Evolutionary conservation across 1,140 invertebrate species (phyloP).

Genomic region (Hydropsyche tenuis): DNA sequence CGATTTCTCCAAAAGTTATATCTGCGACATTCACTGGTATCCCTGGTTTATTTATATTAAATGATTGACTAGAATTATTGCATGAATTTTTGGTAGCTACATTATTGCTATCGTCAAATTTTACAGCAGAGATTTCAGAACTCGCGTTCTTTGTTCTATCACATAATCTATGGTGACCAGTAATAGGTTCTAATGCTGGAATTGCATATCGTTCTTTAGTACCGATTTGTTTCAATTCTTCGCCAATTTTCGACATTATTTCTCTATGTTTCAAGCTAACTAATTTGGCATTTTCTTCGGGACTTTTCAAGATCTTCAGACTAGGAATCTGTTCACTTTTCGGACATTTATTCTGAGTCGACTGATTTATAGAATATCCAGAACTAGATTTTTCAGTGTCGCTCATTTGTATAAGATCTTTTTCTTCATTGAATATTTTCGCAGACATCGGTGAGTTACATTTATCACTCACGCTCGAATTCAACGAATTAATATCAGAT

Average conservation of each 20-base stretch:
- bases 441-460: constrained; percentile 56
- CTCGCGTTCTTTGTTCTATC: constrained; percentile 61
- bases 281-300: constrained; percentile 41
- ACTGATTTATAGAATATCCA: constrained; percentile 55
- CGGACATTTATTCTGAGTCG: constrained; percentile 32
- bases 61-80: constrained; percentile 29
- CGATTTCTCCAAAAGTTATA: constrained; percentile 45
- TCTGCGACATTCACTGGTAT: constrained; percentile 31
- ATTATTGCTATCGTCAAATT: constrained; percentile 52
- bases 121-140: constrained; percentile 52
- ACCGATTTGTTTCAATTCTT: constrained; percentile 54
- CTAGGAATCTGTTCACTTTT: not conserved
- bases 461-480: constrained; percentile 57
- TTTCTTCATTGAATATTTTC: constrained; percentile 50
- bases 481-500: constrained; percentile 57
- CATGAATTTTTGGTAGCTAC: constrained; percentile 51
- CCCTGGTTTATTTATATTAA: constrained; percentile 26
- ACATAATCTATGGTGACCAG: constrained; percentile 67
- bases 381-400: constrained; percentile 51
- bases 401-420: constrained; percentile 50
- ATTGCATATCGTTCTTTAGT: constrained; percentile 52
- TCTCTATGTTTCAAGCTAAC: constrained; percentile 51
- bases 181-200: constrained; percentile 61
- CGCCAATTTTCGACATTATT: constrained; percentile 51
- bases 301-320: constrained; percentile 20